These are phyloP conservation scores for Phaedon cochleariae DNA, from an alignment of 2,888 invertebrate genomes.

Conservation along the genomic window DNA sequence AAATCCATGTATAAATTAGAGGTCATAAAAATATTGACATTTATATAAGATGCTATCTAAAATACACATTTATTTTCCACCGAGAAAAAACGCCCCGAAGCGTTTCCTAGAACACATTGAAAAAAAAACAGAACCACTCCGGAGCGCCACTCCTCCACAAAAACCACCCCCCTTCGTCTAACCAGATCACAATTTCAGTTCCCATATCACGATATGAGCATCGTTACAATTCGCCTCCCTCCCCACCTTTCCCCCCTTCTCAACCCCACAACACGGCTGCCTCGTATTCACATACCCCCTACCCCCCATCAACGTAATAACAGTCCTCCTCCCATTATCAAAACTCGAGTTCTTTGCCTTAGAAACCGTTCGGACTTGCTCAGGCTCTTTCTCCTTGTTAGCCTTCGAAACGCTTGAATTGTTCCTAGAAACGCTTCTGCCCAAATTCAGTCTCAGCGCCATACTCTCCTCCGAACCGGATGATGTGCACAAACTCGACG, in stretches of 20 bases:
- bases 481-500: slow-evolving; percentile 76
- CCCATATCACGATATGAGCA: slow-evolving; percentile 92
- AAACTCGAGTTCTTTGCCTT: slow-evolving; percentile 44
- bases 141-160: background rate
- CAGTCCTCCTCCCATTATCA: slow-evolving; percentile 71
- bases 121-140: background rate
- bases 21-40: slow-evolving; percentile 47
- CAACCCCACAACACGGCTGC: slow-evolving; percentile 72
- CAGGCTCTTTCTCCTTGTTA: background rate
- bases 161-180: slow-evolving; percentile 7
- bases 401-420: slow-evolving; percentile 81
- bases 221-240: slow-evolving; percentile 76
- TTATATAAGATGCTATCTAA: slow-evolving; percentile 45
- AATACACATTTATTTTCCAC: slow-evolving; percentile 41
- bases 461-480: slow-evolving; percentile 88
- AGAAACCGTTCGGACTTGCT: too few relatives aligned
- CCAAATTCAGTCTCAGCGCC: slow-evolving; percentile 69
- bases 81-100: background rate
- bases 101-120: background rate
- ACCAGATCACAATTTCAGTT: slow-evolving; percentile 76
- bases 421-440: slow-evolving; percentile 75
- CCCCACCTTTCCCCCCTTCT: slow-evolving; percentile 65
- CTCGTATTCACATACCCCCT: slow-evolving; percentile 89
- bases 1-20: slow-evolving; percentile 38
- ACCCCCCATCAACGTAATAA: slow-evolving; percentile 87